Conservation (phyloP, 2,797 vertebrate species). For the Hypotaenidia okinawae region DNA sequence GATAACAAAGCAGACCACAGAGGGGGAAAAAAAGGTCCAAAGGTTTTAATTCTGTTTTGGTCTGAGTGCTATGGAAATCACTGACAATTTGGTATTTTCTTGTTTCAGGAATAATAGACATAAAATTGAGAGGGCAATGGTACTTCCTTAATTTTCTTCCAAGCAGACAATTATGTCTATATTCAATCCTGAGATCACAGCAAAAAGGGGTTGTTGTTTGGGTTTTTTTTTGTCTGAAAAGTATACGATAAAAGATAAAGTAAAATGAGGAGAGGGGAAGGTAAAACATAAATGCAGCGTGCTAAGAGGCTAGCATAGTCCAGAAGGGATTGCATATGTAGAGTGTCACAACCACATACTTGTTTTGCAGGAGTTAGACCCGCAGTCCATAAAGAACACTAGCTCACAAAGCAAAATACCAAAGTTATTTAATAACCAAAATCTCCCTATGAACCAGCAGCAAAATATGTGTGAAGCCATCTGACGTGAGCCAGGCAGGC, state of each 20-base stretch:
- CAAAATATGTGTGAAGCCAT: neutral
- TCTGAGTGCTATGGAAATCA: neutral
- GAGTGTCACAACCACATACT: neutral
- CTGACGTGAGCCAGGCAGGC: neutral
- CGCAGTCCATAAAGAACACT: neutral
- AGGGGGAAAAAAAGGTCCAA: fast-evolving
- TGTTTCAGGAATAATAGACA: neutral
- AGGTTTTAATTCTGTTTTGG: neutral
- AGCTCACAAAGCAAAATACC: neutral
- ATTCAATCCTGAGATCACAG: neutral
- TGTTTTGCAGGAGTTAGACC: neutral
- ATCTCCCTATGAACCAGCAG: neutral
- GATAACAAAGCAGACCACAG: neutral
- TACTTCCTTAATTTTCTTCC: neutral
- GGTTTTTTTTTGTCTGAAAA: neutral
- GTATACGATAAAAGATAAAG: neutral
- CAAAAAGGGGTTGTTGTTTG: neutral
- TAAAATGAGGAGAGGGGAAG: neutral
- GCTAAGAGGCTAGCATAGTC: neutral
- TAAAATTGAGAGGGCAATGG: neutral
- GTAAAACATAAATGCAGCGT: neutral
- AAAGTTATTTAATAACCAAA: neutral
- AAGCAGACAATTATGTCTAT: neutral
- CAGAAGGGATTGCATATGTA: neutral
- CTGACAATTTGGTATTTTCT: neutral